Evolutionary conservation across 2,797 vertebrate species (phyloP), one percentile per base, ranked within the genome.

Genomic region (Myripristis murdjan): DNA sequence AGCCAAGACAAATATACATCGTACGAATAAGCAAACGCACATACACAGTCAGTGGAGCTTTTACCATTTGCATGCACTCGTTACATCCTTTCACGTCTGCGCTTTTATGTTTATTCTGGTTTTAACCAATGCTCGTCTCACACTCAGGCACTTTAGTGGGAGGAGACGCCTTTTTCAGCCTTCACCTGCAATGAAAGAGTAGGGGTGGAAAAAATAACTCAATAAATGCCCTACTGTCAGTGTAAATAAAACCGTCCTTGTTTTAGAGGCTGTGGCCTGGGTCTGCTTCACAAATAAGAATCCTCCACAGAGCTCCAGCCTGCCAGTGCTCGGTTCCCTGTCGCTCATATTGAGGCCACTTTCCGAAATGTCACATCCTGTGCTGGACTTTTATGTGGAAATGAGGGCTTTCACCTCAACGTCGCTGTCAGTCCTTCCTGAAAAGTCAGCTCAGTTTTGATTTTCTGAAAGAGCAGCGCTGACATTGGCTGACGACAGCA

Each of bases 361-460:
- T 73, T 82, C 73, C 79, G 75, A 47, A 53, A 77, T 60, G 67
- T 79, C 67, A 68, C 47, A 74, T 79, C 68, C 72, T 70, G 54
- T 47, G 7, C 11, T 43, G 11, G n/a, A 55, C 70, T 71, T 60
- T 77, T n/a, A 79, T 74, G 65, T 68, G 46, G 73, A 16, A 55
- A 11, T 6, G 43, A 37, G 24, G 37, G 37, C 54, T 65, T 72
- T 71, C 6, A 2, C 33, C n/a, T 28, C 41, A 24, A 65, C 67
- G 22, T 82, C 39, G n/a, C 5, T 35, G 43, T 68, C 46, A 47
- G 35, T n/a, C 51, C 61, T 37, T n/a, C n/a, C n/a, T n/a, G 54
- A 70, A 39, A 59, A 53, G 60, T 70, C 52, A 28, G 20, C 26
- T 70, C 6, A 39, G 24, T 68, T 71, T 48, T 47, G 3, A 7